Evolutionary conservation across 2,888 invertebrate species (phyloP), one percentile per base, ranked within the genome.

Genomic region (Brachypterus glaber): DNA sequence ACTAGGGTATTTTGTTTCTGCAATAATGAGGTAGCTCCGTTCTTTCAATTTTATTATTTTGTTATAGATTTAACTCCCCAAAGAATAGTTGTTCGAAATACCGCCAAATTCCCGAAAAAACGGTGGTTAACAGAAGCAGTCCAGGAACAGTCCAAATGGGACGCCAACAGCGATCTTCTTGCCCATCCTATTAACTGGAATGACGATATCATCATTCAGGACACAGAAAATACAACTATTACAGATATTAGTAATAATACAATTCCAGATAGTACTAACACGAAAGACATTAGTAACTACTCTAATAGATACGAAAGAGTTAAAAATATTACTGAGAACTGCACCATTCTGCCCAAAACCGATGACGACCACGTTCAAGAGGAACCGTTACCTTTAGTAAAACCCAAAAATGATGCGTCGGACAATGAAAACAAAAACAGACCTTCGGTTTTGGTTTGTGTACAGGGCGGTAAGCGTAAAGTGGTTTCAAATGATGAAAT

Each of bases 121-220:
- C 65, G 75, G 14, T 76, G 76, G 76, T 54, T 76, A 9, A 62
- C 73, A 2, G 74, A 74, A 55, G 74, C 73, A 2, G 49, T 54
- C 2, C 56, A 60, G 39, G 58, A 62, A 31, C 57, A 59, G 38
- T 59, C 60, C 38, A 47, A 52, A n/a, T 57, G 58, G 56, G 60
- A 62, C 39, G 57, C 58, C 3, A 56, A 54, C 15, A 68, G 68
- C 35, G 70, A 70, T 36, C 11, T 9, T 11, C 49, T 73, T 17
- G 73, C 72, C 1, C 68, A 65, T 46, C 72, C 72, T 4, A 53
- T 73, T 12, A 66, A 70, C 46, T 72, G 72, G 72, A 66, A 54
- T 7, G 63, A 63, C 31, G 59, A 55, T 11, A 27, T 37, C 21
- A 41, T 38, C 13, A 14, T 29, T 15, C 40, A 41, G 12, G 30